phyloP scores from a whole-genome alignment of 2,113 vertebrate genomes.

The Heterotis niloticus region DNA sequence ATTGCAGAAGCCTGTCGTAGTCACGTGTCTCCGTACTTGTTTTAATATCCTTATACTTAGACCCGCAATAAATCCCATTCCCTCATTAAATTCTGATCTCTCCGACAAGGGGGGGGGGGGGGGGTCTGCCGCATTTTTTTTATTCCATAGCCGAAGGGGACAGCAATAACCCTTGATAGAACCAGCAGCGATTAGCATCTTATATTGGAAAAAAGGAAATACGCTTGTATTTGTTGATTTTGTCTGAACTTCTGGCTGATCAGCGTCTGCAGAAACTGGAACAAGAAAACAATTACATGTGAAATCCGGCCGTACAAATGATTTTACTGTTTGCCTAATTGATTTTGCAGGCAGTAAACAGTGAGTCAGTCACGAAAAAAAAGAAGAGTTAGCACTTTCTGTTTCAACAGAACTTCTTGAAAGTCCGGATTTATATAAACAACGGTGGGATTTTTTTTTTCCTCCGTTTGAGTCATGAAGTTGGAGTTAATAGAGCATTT shows the following conservation, averaged over 20 bases:
- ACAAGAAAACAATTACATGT: conserved; percentile 2
- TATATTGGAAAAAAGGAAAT: not conserved
- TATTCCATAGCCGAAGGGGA: conserved; percentile 10
- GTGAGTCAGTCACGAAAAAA: not conserved
- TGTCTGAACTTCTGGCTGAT: not conserved
- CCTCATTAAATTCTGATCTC: no score
- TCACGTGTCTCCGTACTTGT: not conserved
- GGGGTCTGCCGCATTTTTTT: not conserved
- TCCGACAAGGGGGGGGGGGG: no score
- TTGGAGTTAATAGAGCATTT: conserved; percentile 13
- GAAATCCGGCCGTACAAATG: conserved; percentile 20
- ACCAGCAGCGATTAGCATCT: conserved; percentile 15
- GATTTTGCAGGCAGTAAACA: not conserved
- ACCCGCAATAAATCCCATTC: conserved; percentile 1
- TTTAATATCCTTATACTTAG: conserved; percentile 14
- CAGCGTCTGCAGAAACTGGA: not conserved
- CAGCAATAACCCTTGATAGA: conserved; percentile 23
- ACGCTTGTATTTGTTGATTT: conserved; percentile 12
- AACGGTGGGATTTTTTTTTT: not conserved
- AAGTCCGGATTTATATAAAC: not conserved
- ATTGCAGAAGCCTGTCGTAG: not conserved
- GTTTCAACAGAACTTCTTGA: conserved; percentile 5
- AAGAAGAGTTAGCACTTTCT: not conserved
- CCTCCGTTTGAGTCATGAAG: not conserved
- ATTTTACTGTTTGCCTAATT: conserved; percentile 14